These are phyloP conservation scores for Orthonevra nobilis DNA, from an alignment of 2,888 invertebrate genomes.

Conservation along the genomic window DNA sequence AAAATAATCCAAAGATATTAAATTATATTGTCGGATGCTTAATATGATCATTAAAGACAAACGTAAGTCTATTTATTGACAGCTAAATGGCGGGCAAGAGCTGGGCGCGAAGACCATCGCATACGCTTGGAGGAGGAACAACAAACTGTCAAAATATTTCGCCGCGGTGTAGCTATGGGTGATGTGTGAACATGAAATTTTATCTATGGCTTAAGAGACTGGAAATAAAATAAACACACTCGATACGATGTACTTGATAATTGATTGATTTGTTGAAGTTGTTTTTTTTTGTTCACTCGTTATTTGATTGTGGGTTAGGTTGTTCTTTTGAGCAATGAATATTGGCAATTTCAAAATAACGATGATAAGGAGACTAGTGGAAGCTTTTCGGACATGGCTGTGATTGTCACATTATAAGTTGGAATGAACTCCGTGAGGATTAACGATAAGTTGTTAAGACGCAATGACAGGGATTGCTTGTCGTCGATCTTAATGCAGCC, in stretches of 20 bases:
- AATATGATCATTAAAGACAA: constrained; percentile 42
- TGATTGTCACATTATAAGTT: neutral
- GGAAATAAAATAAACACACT: constrained; percentile 60
- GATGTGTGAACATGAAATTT: constrained; percentile 40
- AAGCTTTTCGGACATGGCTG: neutral
- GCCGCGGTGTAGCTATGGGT: constrained; percentile 3
- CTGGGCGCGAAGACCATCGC: neutral
- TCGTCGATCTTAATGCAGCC: too few relatives aligned
- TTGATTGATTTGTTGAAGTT: constrained; percentile 55
- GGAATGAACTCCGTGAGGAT: too few relatives aligned
- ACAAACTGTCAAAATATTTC: constrained; percentile 65
- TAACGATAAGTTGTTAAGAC: too few relatives aligned
- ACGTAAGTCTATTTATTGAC: constrained; percentile 24
- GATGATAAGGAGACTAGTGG: neutral
- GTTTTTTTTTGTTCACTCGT: neutral
- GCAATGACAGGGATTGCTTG: too few relatives aligned
- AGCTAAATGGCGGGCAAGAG: constrained; percentile 35
- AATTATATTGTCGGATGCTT: constrained; percentile 23
- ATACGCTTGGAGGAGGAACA: constrained; percentile 16
- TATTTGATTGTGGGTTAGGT: constrained; percentile 17
- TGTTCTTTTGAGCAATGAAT: constrained; percentile 9
- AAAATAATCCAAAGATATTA: constrained; percentile 5
- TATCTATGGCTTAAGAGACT: constrained; percentile 45
- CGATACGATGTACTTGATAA: constrained; percentile 21
- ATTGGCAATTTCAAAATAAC: neutral